Evolutionary conservation across 2,888 invertebrate genomes (phyloP), one percentile per base, ranked within the genome.

Genomic region (Dryocosmus kuriphilus): DNA sequence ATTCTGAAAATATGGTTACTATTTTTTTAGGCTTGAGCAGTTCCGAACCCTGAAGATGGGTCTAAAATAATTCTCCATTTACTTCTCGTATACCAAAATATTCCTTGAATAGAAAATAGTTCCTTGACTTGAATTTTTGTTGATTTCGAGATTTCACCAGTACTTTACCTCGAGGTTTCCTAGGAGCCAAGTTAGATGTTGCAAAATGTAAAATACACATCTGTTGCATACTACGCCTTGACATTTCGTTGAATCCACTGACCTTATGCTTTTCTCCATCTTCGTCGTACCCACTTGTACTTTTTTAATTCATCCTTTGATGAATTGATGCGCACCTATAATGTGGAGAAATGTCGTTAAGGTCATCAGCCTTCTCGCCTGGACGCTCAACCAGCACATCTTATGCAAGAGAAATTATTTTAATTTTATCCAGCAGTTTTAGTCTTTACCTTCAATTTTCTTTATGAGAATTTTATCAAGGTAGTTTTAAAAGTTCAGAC

Each of bases 231-330:
- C 81, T 73, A 77, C 75, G 84, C 87, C 88, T 87, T 88, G 88
- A 88, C 87, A 88, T 88, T 88, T 88, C 77, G 76, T 81, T 32
- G 80, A 78, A 80, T 86, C 83, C 85, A 80, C 81, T 86, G 83
- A 87, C 87, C 84, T 85, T 79, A 80, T 80, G 79, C 80, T 81
- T 81, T 81, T 80, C 80, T 57, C 77, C 74, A 75, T 75, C 75
- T 73, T 75, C 76, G 67, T 77, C 65, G 60, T 65, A 61, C 79
- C 78, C 73, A 81, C 65, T 79, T 81, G 75, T 79, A n/a, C 7
- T 2, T 51, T 85, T 86, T 81, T 83, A 83, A 83, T 82, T 83
- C 82, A 84, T 82, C 82, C 81, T 86, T 85, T 87, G 85, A 85
- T 78, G 81, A 86, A 85, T 85, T 84, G 86, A 83, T 85, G 82